A percentile compares a stretch with the other conserved stretches of the same genome.
These are phyloP conservation scores for Verasper variegatus DNA, from an alignment of 2,113 vertebrate genomes.

Conservation along the genomic window DNA sequence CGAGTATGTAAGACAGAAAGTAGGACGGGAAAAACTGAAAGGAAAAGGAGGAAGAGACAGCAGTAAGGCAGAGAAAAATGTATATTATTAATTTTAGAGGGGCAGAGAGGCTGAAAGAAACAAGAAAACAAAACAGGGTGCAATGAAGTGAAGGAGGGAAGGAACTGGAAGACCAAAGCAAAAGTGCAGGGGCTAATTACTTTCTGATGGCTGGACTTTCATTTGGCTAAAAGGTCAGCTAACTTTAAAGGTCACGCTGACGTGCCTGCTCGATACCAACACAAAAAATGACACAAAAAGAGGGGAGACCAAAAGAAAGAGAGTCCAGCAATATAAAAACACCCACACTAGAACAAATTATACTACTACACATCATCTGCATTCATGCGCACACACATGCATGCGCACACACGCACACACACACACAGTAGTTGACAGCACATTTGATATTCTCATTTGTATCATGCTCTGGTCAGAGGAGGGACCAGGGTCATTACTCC, in stretches of 20 bases:
- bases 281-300: slow-evolving; percentile 33
- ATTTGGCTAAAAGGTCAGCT: slow-evolving; percentile 79
- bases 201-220: slow-evolving; percentile 77
- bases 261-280: slow-evolving; percentile 48
- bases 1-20: slow-evolving; percentile 23
- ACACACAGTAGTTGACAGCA: slow-evolving; percentile 22
- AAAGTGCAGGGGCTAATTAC: slow-evolving; percentile 77
- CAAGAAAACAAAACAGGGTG: slow-evolving; percentile 20
- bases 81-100: slow-evolving; percentile 37
- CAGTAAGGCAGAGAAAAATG: slow-evolving; percentile 24
- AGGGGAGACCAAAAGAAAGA: slow-evolving; percentile 20
- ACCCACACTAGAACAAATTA: slow-evolving; percentile 52
- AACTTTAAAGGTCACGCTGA: slow-evolving; percentile 79
- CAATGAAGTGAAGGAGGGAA: slow-evolving; percentile 33
- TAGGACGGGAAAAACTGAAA: slow-evolving; percentile 19
- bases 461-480: slow-evolving; percentile 66
- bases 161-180: slow-evolving; percentile 65
- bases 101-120: neutral
- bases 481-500: slow-evolving; percentile 72
- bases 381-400: neutral
- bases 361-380: neutral
- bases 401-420: slow-evolving; percentile 3
- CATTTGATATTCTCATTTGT: slow-evolving; percentile 72
- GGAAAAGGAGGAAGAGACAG: slow-evolving; percentile 18
- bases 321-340: slow-evolving; percentile 45